A percentile compares a stretch with the other conserved stretches of the same genome.
Conservation (phyloP, 64 coral and sea anemone genomes). For the Montipora foliosa region DNA sequence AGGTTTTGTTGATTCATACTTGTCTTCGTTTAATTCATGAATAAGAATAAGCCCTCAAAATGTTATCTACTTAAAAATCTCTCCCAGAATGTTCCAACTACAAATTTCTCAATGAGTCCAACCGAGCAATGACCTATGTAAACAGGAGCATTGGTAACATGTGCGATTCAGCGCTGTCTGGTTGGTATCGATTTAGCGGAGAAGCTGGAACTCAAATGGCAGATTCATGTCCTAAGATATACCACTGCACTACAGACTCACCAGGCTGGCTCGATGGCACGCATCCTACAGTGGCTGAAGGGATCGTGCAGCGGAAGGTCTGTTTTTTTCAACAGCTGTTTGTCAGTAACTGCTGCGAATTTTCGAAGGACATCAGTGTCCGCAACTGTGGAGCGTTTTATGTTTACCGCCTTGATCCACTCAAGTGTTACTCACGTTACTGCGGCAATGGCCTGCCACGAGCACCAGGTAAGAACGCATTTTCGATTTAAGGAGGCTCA, state of each 20-base stretch:
- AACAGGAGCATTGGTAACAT: background rate
- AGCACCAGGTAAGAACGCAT: background rate
- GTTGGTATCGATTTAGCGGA: background rate
- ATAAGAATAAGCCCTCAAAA: too few relatives aligned
- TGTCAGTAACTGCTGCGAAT: background rate
- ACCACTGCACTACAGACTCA: background rate
- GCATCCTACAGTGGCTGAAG: background rate
- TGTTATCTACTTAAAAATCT: too few relatives aligned
- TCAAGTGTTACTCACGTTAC: background rate
- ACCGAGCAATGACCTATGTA: background rate
- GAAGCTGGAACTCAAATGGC: background rate
- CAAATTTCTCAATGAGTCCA: constrained; percentile 13
- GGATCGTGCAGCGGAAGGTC: background rate
- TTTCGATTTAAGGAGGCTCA: too few relatives aligned
- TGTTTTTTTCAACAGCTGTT: background rate
- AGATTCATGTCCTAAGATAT: background rate
- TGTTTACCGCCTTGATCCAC: background rate
- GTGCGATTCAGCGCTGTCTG: constrained; percentile 25
- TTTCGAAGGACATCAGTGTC: background rate
- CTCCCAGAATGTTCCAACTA: background rate
- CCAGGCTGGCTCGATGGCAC: background rate
- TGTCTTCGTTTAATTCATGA: too few relatives aligned
- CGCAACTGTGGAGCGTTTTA: background rate
- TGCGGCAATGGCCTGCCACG: background rate
- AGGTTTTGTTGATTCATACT: too few relatives aligned